Evolutionary conservation across 2,888 invertebrate genomes (phyloP).

Genomic region (Argyresthia goedartella): DNA sequence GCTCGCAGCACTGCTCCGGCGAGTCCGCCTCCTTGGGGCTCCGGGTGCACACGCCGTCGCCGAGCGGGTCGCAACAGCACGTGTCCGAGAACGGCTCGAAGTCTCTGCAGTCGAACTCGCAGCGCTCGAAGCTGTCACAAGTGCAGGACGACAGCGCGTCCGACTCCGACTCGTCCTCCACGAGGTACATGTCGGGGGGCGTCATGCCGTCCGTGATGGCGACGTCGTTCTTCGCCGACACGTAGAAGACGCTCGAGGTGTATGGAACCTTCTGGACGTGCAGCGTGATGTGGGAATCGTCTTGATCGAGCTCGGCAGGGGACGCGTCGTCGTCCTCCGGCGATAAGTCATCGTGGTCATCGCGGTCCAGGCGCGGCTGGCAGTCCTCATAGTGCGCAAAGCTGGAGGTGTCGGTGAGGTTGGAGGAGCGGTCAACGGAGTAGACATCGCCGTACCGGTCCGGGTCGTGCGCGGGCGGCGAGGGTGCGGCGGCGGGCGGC

Average conservation of each 20-base stretch:
- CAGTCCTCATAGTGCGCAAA: constrained; percentile 63
- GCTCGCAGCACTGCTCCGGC: constrained; percentile 55
- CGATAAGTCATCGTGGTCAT: constrained; percentile 30
- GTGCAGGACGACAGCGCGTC: constrained; percentile 68
- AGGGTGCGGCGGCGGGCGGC: constrained; percentile 35
- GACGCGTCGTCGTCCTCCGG: constrained; percentile 27
- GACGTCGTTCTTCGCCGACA: constrained; percentile 42
- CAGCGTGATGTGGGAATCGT: constrained; percentile 32
- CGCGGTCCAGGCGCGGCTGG: constrained; percentile 35
- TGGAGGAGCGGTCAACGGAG: constrained; percentile 59
- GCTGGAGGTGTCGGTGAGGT: constrained; percentile 61
- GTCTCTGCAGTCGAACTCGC: constrained; percentile 69
- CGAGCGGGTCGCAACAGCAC: constrained; percentile 68
- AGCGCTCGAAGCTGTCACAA: constrained; percentile 67
- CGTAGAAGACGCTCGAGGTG: constrained; percentile 53
- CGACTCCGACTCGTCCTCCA: constrained; percentile 49
- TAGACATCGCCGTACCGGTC: constrained; percentile 56
- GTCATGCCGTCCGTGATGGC: constrained; percentile 33
- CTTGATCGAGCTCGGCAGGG: constrained; percentile 23
- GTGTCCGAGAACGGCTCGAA: constrained; percentile 74
- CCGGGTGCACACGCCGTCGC: constrained; percentile 60
- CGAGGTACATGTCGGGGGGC: constrained; percentile 40
- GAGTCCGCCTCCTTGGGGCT: constrained; percentile 64
- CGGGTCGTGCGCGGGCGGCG: constrained; percentile 43
- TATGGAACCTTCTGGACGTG: constrained; percentile 62